Percentiles rank a stretch among this genome's conserved stretches.
phyloP scores from a whole-genome alignment of 1,140 invertebrate genomes.

The Mactra quadrangularis region DNA sequence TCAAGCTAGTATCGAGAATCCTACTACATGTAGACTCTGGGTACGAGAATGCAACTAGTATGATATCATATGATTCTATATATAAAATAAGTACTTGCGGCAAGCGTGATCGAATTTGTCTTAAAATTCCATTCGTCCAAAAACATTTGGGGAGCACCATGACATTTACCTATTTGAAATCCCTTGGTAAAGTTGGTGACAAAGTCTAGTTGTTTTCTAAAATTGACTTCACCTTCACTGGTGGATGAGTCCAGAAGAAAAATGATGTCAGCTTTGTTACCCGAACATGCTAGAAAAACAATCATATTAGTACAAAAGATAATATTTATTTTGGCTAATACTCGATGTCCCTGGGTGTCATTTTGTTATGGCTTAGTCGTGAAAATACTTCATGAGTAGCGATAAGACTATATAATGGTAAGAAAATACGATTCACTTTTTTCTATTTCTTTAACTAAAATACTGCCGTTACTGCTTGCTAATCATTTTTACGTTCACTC shows the following conservation, averaged over 20 bases:
- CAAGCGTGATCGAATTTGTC: not conserved
- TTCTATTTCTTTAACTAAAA: no score
- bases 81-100: no score
- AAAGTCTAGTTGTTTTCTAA: conserved; percentile 67
- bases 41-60: conserved; percentile 4
- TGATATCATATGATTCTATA: conserved; percentile 57
- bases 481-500: no score
- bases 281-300: conserved; percentile 62
- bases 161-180: conserved; percentile 64
- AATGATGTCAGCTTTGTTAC: conserved; percentile 69
- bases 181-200: conserved; percentile 54
- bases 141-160: conserved; percentile 14
- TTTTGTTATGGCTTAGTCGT: no score
- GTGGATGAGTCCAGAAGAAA: conserved; percentile 71
- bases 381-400: no score
- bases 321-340: not conserved
- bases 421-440: no score
- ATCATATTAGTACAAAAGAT: no score
- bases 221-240: conserved; percentile 66
- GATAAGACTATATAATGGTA: no score
- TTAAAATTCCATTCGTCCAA: no score
- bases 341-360: no score
- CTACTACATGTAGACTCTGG: no score
- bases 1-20: conserved; percentile 27
- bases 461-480: no score